Evolutionary conservation across 2,797 vertebrate species (phyloP), one percentile per base, ranked within the genome.

Genomic region (Poeciliopsis presidionis): DNA sequence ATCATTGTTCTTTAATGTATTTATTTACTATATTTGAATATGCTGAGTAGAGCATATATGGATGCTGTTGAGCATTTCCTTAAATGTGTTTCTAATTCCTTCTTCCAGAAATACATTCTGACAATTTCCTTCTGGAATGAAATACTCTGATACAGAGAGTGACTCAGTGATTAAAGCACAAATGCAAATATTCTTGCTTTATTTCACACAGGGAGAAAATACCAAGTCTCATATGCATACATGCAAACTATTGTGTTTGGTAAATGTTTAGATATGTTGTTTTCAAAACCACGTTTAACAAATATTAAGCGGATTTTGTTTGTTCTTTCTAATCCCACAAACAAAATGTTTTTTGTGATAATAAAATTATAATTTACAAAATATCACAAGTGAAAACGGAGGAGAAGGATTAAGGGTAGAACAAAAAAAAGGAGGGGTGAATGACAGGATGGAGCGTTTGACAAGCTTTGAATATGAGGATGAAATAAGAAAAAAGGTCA

Each of bases 401-500:
- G 49, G 25, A 33, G 3, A 51, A 53, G 46, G 43, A 57, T 72
- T 51, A 41, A 81, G 39, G 63, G 53, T 49, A 63, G 22, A 85
- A 76, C 65, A 72, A 41, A 41, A 43, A 22, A 16, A 22, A 76
- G 18, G 71, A 74, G 53, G 76, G 67, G 65, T 11, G 18, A 77
- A 77, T 51, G 57, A 79, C 41, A 47, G 25, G 57, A 61, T 74
- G n/a, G 83, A 73, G 16, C 46, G 11, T 30, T 25, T 59, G 49
- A 45, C 61, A 2, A 16, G 46, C 9, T 30, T 47, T 14, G 12
- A 25, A 69, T 7, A 28, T 46, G 28, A 41, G n/a, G 72, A 65
- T 51, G 45, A 74, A 74, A 55, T 72, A 25, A 43, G 45, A 53
- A 81, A 76, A 77, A n/a, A 83, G n/a, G n/a, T n/a, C n/a, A n/a